Percentiles rank a stretch among this genome's conserved stretches.
Evolutionary conservation across 2,113 vertebrate genomes (phyloP).

Genomic region (Chascanopsetta lugubris): DNA sequence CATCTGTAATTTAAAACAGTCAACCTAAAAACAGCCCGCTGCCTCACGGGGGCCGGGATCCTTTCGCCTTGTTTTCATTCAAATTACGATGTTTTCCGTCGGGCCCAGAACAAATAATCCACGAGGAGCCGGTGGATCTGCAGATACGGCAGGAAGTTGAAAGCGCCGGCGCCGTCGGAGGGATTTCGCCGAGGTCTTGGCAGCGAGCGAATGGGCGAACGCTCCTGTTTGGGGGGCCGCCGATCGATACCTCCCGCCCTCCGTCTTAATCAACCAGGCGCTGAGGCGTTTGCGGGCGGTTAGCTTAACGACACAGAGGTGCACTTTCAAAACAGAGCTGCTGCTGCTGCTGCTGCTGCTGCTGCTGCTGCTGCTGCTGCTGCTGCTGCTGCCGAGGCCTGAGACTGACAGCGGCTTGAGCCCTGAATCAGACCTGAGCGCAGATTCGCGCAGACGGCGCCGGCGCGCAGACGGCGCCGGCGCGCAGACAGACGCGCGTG

Average conservation of each 20-base stretch:
- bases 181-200: slow-evolving; percentile 52
- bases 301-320: slow-evolving; percentile 63
- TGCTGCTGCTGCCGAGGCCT: slow-evolving; percentile 34
- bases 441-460: slow-evolving; percentile 61
- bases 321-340: slow-evolving; percentile 42
- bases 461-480: slow-evolving; percentile 21
- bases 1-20: slow-evolving; percentile 80
- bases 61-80: slow-evolving; percentile 67
- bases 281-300: slow-evolving; percentile 54
- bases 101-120: slow-evolving; percentile 58
- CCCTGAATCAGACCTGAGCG: slow-evolving; percentile 55
- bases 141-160: slow-evolving; percentile 25
- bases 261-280: slow-evolving; percentile 62
- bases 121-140: slow-evolving; percentile 39
- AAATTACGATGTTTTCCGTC: slow-evolving; percentile 64
- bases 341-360: too few species aligned
- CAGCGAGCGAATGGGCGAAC: slow-evolving; percentile 35
- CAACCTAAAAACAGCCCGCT: slow-evolving; percentile 70
- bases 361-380: too few species aligned
- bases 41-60: slow-evolving; percentile 58
- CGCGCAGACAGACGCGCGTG: too few species aligned
- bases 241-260: slow-evolving; percentile 58
- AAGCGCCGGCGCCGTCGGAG: not conserved
- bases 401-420: slow-evolving; percentile 65
- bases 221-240: slow-evolving; percentile 17